A percentile compares a stretch with the other conserved stretches of the same genome.
Conservation (phyloP, 2,797 vertebrate species). For the Pteropus rufus region DNA sequence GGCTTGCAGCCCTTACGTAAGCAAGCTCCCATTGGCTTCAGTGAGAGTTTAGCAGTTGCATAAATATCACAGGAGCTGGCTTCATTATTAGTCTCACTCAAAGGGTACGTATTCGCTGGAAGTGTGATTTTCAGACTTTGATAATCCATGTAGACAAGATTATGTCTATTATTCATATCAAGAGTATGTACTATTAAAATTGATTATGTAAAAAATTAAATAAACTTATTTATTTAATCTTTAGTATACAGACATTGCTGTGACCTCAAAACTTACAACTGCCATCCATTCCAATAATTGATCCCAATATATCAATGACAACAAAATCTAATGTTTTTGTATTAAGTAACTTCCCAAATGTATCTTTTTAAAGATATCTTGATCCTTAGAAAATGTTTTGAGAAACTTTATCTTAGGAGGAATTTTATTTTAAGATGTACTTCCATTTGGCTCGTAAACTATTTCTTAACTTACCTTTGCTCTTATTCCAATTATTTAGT, state of each 20-base stretch:
- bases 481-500: neutral
- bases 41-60: slow-evolving; percentile 56
- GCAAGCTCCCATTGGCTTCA: slow-evolving; percentile 64
- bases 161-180: neutral
- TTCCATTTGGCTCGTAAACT: slow-evolving; percentile 17
- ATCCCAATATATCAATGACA: neutral
- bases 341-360: neutral
- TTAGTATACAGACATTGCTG: neutral
- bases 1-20: slow-evolving; percentile 63
- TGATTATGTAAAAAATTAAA: neutral
- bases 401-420: neutral
- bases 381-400: neutral
- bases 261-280: neutral
- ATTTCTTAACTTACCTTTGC: neutral
- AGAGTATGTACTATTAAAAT: neutral
- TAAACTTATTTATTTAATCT: neutral
- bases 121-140: neutral
- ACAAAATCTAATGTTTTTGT: neutral
- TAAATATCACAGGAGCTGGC: slow-evolving; percentile 50
- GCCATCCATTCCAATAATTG: neutral
- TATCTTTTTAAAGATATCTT: neutral
- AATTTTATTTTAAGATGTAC: neutral
- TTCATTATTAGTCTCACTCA: neutral
- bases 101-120: neutral
- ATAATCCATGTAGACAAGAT: neutral